A percentile compares a stretch with the other conserved stretches of the same genome.
Conservation (phyloP, 2,113 vertebrate genomes). For the Phalacrocorax aristotelis region DNA sequence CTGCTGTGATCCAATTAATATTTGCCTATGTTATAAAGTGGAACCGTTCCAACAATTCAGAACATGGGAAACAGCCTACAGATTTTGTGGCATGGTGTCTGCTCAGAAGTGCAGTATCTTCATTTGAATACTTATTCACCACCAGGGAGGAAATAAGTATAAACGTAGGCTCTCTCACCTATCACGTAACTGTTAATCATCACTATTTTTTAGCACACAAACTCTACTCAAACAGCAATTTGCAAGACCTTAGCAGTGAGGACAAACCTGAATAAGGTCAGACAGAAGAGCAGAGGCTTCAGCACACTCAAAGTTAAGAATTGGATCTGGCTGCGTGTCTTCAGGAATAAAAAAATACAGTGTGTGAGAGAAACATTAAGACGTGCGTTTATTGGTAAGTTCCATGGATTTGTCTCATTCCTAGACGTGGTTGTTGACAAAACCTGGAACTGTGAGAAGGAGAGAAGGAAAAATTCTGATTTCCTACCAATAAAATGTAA, state of each 20-base stretch:
- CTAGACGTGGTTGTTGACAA: background rate
- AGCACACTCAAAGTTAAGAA: background rate
- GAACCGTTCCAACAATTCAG: background rate
- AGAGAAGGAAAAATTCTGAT: background rate
- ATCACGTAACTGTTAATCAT: background rate
- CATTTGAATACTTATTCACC: background rate
- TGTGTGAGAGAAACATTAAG: rapidly evolving
- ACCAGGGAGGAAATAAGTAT: background rate
- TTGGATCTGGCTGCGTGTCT: background rate
- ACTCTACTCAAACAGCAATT: background rate
- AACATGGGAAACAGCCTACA: background rate
- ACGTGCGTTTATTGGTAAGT: background rate
- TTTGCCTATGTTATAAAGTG: background rate
- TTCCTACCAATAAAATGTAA: no score
- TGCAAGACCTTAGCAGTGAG: background rate
- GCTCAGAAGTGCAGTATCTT: background rate
- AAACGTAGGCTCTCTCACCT: background rate
- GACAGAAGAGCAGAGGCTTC: background rate
- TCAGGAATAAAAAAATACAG: background rate
- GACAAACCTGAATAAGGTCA: background rate
- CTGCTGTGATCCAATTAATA: background rate
- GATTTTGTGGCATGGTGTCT: background rate
- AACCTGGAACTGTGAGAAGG: background rate
- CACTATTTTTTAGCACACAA: background rate
- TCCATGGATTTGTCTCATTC: background rate